Evolutionary conservation across 1,140 invertebrate genomes (phyloP).

Genomic region (Acromyrmex heyeri): DNA sequence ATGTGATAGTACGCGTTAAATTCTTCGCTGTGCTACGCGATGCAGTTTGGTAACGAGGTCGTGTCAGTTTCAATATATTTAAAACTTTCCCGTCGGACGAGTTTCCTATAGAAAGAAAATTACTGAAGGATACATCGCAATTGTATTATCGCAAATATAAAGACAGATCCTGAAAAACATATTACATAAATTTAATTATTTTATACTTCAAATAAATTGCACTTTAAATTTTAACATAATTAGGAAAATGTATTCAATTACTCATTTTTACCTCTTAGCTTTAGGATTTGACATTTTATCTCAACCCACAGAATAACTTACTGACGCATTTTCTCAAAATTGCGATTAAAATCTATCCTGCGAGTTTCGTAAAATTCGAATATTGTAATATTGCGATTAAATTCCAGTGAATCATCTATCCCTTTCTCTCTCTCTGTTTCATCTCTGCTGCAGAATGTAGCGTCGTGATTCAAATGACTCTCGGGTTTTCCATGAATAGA

Average conservation of each 20-base stretch:
- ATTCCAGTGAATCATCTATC: background rate
- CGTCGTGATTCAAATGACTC: background rate
- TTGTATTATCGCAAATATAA: background rate
- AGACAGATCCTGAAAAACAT: background rate
- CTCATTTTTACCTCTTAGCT: background rate
- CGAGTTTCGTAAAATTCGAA: background rate
- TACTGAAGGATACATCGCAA: background rate
- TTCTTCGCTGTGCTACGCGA: background rate
- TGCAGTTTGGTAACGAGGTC: conserved; percentile 20
- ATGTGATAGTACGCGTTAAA: conserved; percentile 9
- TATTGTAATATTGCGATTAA: conserved; percentile 12
- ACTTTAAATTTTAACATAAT: background rate
- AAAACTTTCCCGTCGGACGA: background rate
- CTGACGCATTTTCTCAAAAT: background rate
- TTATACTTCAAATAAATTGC: background rate
- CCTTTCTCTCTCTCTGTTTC: background rate
- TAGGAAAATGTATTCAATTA: background rate
- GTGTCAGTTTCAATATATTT: background rate
- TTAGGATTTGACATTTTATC: background rate
- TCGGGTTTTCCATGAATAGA: background rate
- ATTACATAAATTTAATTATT: conserved; percentile 25
- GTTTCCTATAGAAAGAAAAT: background rate
- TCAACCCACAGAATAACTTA: background rate
- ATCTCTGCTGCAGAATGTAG: background rate
- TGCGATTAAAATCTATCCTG: background rate